phyloP scores from a whole-genome alignment of 1,140 invertebrate genomes.

The Amyelois transitella region DNA sequence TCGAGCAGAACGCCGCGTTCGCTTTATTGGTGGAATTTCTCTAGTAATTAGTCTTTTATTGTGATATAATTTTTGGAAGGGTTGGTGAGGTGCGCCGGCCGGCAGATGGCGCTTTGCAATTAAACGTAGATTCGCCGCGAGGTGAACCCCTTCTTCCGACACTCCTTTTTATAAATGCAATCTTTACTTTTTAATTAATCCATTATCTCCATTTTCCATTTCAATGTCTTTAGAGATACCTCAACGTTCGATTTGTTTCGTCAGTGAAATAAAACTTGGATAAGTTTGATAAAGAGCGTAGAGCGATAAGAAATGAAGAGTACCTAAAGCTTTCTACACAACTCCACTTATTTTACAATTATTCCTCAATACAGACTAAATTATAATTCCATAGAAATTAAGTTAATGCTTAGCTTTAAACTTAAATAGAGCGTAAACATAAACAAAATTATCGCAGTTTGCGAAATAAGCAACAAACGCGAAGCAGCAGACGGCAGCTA shows the following conservation, averaged over 20 bases:
- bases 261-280: not conserved
- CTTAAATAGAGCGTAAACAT: no score
- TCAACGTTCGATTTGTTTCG: not conserved
- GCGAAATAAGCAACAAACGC: no score
- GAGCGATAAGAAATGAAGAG: no score
- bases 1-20: conserved; percentile 48
- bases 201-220: not conserved
- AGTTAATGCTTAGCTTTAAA: no score
- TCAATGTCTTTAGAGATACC: no score
- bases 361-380: no score
- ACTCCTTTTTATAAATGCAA: not conserved
- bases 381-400: no score
- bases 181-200: not conserved
- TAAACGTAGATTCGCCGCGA: conserved; percentile 1
- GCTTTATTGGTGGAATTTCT: conserved; percentile 59
- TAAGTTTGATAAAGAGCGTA: no score
- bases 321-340: no score
- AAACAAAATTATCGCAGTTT: no score
- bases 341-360: no score
- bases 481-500: no score
- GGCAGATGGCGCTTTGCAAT: conserved; percentile 39
- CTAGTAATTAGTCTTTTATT: conserved; percentile 69
- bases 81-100: conserved; percentile 49
- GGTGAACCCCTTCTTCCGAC: not conserved
- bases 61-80: conserved; percentile 67